These are phyloP conservation scores for Tinea pellionella DNA, from an alignment of 2,888 invertebrate species.

Conservation along the genomic window DNA sequence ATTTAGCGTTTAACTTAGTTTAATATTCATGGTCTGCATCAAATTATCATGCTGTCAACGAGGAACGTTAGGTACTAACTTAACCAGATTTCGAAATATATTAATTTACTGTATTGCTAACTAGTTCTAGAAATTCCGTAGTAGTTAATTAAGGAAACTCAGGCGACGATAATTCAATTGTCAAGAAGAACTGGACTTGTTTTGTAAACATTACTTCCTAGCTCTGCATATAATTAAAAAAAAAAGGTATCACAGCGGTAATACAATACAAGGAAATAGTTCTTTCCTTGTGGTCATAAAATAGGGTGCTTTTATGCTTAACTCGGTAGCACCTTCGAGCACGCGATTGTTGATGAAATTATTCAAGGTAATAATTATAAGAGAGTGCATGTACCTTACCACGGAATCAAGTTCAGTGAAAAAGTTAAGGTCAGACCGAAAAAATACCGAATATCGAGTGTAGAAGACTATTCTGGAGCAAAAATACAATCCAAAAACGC, in stretches of 20 bases:
- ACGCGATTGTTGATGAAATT: slow-evolving; percentile 3
- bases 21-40: slow-evolving; percentile 9
- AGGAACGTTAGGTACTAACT: not conserved
- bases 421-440: not conserved
- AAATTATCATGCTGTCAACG: not conserved
- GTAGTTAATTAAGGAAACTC: not conserved
- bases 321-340: not conserved
- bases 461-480: not conserved
- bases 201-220: not conserved
- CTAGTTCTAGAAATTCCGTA: too few species aligned
- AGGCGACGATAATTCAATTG: not conserved
- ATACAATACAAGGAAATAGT: not conserved
- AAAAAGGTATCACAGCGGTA: not conserved
- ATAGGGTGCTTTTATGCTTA: not conserved
- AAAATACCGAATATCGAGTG: not conserved
- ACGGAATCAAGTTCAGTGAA: not conserved
- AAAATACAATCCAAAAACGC: not conserved
- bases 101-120: not conserved
- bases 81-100: not conserved
- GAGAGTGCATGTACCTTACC: not conserved
- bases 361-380: not conserved
- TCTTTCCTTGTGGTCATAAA: not conserved
- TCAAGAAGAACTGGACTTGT: not conserved
- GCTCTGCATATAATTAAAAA: not conserved
- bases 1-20: slow-evolving; percentile 30